Evolutionary conservation across 2,888 invertebrate species (phyloP).

Genomic region (Apotomis capreana): DNA sequence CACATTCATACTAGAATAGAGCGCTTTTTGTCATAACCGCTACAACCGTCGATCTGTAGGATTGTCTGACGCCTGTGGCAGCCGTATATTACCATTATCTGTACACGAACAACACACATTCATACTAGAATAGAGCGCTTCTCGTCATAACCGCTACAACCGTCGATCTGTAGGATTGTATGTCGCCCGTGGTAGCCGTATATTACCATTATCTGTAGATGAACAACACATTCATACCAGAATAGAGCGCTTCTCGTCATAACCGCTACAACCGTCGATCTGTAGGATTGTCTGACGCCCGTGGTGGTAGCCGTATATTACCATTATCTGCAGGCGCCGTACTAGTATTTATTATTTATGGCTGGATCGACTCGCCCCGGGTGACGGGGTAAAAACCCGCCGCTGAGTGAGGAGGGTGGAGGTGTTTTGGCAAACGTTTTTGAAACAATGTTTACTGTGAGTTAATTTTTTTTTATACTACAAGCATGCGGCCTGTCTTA

Average conservation of each 20-base stretch:
- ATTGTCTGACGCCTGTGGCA: too few relatives aligned
- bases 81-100: too few relatives aligned
- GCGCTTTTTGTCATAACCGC: too few relatives aligned
- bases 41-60: too few relatives aligned
- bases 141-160: constrained; percentile 52
- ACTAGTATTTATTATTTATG: constrained; percentile 84
- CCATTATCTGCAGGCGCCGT: constrained; percentile 82
- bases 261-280: constrained; percentile 63
- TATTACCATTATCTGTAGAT: constrained; percentile 84
- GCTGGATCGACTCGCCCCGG: constrained; percentile 76
- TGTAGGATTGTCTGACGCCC: constrained; percentile 75
- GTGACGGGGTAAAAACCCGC: constrained; percentile 65
- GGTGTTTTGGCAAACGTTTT: neutral
- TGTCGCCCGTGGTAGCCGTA: constrained; percentile 77
- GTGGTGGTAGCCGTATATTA: constrained; percentile 79
- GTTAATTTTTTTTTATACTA: too few relatives aligned
- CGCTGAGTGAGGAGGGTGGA: neutral
- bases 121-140: constrained; percentile 3
- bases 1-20: too few relatives aligned
- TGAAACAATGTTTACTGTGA: neutral
- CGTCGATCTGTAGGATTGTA: constrained; percentile 73
- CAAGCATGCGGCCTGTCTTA: too few relatives aligned
- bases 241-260: constrained; percentile 42
- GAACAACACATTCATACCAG: constrained; percentile 36
- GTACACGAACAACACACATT: too few relatives aligned